Evolutionary conservation across 1,140 invertebrate species (phyloP), one percentile per base, ranked within the genome.

Genomic region (Magallana angulata): DNA sequence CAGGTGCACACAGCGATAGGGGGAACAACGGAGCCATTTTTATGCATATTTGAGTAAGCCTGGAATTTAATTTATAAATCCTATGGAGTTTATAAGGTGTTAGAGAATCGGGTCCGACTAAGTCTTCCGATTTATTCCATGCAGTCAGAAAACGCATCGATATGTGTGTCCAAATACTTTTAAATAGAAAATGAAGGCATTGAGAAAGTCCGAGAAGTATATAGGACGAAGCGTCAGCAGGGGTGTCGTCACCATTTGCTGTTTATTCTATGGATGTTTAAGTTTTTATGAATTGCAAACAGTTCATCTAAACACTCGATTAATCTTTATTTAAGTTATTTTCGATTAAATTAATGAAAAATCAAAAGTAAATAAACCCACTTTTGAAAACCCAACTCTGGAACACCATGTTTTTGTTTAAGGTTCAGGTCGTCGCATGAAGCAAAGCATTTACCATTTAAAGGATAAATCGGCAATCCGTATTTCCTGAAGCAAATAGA

Each of bases 1-100:
- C 36, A 48, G 36, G 36, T 48, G 36, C 36, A 48, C 36, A 48
- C 3, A 48, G 36, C 36, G 7, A 68, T 48, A 48, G 36, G 36
- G 9, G 5, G 18, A 68, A 68, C 64, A 68, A 24, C 64, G n/a
- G 6, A 68, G n/a, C 64, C 18, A 68, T 68, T 68, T 68, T 68
- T 24, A 30, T 71, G 68, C 68, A 71, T 36, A 11, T 36, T 71
- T 71, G 68, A 71, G 18, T 71, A 71, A 71, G 68, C 68, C 68
- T n/a, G 6, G 14, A 62, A 62, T 12, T 62, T n/a, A n/a, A 62
- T 62, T 62, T 62, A 62, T 62, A 62, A 62, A 62, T 62, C 60
- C 60, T 62, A 62, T 36, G 68, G 18, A 30, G 68, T 71, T 71
- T 71, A 71, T 30, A 9, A 71, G 68, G 68, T 71, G n/a, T 71